phyloP scores from a whole-genome alignment of 2,113 vertebrate species.

The Tupaia chinensis region DNA sequence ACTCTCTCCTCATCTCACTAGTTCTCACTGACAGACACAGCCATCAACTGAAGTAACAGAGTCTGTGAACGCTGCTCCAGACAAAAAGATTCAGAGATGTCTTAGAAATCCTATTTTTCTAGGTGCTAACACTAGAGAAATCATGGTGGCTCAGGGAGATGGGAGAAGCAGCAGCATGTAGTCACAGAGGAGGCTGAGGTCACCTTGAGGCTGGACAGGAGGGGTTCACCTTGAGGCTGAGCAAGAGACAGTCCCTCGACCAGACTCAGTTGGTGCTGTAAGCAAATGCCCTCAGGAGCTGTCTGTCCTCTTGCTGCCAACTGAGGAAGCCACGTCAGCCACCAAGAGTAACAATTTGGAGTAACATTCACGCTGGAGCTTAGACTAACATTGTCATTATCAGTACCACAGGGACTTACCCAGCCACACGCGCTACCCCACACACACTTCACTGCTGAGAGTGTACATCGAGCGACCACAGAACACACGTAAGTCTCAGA shows the following conservation, averaged over 20 bases:
- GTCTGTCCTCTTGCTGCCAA: neutral
- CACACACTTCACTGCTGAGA: neutral
- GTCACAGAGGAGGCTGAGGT: neutral
- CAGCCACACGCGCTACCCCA: rapidly evolving
- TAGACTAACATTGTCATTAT: rapidly evolving
- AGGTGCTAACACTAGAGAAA: neutral
- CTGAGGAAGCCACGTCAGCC: neutral
- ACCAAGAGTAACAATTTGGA: neutral
- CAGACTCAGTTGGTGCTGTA: rapidly evolving
- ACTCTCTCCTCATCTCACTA: neutral
- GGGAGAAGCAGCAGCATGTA: neutral
- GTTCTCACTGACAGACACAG: neutral
- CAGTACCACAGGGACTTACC: neutral
- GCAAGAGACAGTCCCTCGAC: rapidly evolving
- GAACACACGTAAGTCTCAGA: neutral
- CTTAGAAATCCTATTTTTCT: neutral
- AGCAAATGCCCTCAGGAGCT: rapidly evolving
- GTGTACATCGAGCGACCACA: rapidly evolving
- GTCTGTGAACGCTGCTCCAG: neutral
- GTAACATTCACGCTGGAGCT: no score
- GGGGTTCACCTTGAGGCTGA: no score
- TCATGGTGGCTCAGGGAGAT: neutral
- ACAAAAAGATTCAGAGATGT: neutral
- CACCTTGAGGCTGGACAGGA: no score
- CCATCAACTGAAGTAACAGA: neutral